phyloP scores from a whole-genome alignment of 2,888 invertebrate genomes.

The Agonopterix subpropinquella region DNA sequence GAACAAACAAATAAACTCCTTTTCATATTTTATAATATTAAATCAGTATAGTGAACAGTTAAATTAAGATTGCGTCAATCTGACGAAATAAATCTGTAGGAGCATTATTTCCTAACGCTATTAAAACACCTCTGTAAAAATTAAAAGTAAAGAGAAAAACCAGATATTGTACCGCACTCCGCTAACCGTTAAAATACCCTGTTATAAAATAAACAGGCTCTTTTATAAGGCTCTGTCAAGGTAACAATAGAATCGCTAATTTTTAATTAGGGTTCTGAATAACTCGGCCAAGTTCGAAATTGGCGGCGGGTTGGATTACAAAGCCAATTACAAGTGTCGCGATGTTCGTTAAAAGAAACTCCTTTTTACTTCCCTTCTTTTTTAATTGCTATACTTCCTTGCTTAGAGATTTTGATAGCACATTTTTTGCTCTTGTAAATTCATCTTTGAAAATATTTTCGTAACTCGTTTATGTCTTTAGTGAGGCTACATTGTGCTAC shows the following conservation, averaged over 20 bases:
- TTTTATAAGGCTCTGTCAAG: slow-evolving; percentile 29
- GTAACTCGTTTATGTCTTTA: too few relatives aligned
- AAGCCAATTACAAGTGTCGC: slow-evolving; percentile 66
- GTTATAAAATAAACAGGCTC: slow-evolving; percentile 32
- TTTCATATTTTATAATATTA: too few relatives aligned
- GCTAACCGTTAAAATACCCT: slow-evolving; percentile 13
- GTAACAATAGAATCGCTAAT: slow-evolving; percentile 46
- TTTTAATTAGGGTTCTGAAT: slow-evolving; percentile 49
- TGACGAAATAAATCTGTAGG: too few relatives aligned
- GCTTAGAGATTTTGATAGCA: too few relatives aligned
- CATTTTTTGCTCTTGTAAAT: too few relatives aligned
- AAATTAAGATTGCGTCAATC: too few relatives aligned
- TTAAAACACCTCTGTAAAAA: background rate
- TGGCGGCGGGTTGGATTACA: slow-evolving; percentile 49
- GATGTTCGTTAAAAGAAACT: slow-evolving; percentile 26
- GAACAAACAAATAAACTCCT: too few relatives aligned
- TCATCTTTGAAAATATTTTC: too few relatives aligned
- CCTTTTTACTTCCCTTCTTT: slow-evolving; percentile 13
- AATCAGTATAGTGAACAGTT: too few relatives aligned
- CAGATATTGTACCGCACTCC: background rate
- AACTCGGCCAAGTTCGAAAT: slow-evolving; percentile 24
- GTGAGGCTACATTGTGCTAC: too few relatives aligned
- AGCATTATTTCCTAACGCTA: background rate
- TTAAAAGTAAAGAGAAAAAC: background rate
- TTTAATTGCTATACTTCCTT: too few relatives aligned